Evolutionary conservation across 2,113 vertebrate genomes (phyloP), one percentile per base, ranked within the genome.

Genomic region (Grallaria varia): DNA sequence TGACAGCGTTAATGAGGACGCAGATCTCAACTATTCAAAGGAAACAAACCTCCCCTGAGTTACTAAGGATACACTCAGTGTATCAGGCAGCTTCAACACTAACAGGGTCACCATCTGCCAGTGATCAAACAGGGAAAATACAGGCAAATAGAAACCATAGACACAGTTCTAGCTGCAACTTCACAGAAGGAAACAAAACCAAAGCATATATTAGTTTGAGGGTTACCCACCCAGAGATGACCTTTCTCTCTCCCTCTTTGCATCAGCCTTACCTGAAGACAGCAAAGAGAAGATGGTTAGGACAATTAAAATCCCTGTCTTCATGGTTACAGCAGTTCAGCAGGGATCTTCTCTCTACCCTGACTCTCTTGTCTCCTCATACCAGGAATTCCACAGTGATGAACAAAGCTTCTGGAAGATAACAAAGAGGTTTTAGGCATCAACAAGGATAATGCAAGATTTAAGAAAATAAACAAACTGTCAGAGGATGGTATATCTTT

Each of bases 321-420:
- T 97, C 97, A 96, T 97, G 91, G 62, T 85, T 33, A 69, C 68
- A 79, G 94, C 69, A 88, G 67, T 31, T 45, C 67, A 69, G 76
- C 64, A 67, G 50, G 35, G 86, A 92, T 59, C 94, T 27, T 69
- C 35, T 49, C 53, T 87, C 69, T 83, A 45, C 21, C 63, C 81
- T 49, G 67, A 68, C 3, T 52, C 77, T 89, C 90, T 91, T 91
- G 89, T 49, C 55, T 95, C 64, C 84, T 90, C 95, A 96, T 97
- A 73, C 91, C 96, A 91, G 53, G 84, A 87, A 97, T 97, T 97
- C 97, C 96, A 94, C 66, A 89, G 77, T 42, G 79, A 62, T 97
- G 95, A 97, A 63, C 73, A 89, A 53, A 88, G 42, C 35, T 92
- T 83, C 79, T 83, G 87, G 67, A 84, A 75, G 89, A 91, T 58